Evolutionary conservation across 2,888 invertebrate genomes (phyloP), one percentile per base, ranked within the genome.

Genomic region (Trachelus tabidus): DNA sequence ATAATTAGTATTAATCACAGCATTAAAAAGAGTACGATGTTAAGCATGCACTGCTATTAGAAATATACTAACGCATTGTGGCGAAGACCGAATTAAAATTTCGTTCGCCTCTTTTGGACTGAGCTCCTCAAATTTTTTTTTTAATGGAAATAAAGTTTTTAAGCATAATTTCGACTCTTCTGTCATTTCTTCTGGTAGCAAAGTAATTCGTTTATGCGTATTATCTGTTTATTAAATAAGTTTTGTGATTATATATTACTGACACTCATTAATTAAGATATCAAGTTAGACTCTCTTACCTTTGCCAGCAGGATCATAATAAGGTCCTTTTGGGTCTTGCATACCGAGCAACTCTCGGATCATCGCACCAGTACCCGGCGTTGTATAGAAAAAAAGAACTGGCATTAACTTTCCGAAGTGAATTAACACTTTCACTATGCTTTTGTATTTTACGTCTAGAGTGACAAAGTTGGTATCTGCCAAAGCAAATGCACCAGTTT

Each of bases 301-400:
- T 89, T 88, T 88, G 76, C 93, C 92, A 79, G 90, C 89, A 11
- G 94, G 93, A 89, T 94, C 93, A 76, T 93, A 94, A 84, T 92
- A 93, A 31, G 89, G 90, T 12, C 91, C 91, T 80, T 90, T 90
- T 34, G 92, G 88, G 85, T 94, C 93, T 75, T 92, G 92, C 95
- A 98, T 96, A 76, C 95, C 94, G 69, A 98, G 92, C 37, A 93
- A 91, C 84, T 94, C 94, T 77, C 97, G 93, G 77, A 98, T 94
- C 84, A 94, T 94, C 35, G 92, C 92, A 30, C 95, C 97, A 89
- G 95, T 95, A 73, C 92, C 93, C 77, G 94, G 94, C 83, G 94
- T 94, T 30, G 96, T 94, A 87, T 96, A 96, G 84, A 97, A 93
- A 91, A 97, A 97, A 83, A 98, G 92, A 1, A 97, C 95, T 11